Conservation (phyloP, 2,888 invertebrate genomes). For the Hyles lineata region DNA sequence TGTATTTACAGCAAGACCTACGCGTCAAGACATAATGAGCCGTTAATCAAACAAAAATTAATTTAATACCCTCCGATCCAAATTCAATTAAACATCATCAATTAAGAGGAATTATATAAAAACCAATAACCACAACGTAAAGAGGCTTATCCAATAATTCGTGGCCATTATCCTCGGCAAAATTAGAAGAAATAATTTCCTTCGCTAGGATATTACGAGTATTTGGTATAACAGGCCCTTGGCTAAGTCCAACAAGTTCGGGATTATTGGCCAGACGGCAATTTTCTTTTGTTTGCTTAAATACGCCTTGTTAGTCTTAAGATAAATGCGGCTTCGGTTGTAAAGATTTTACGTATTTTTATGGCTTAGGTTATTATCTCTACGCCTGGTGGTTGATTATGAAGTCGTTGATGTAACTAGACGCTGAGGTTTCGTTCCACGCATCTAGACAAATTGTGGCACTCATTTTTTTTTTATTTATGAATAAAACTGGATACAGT, state of each 20-base stretch:
- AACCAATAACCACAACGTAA: background rate
- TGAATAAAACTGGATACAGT: no score
- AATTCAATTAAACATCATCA: background rate
- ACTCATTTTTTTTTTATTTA: no score
- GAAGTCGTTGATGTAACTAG: background rate
- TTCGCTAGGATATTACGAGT: background rate
- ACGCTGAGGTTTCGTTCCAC: background rate
- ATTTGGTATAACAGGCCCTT: conserved; percentile 2
- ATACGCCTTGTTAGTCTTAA: conserved; percentile 3
- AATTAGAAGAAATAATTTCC: conserved; percentile 12
- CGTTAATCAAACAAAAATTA: background rate
- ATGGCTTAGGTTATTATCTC: background rate
- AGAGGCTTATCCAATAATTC: conserved; percentile 13
- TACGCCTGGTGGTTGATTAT: background rate
- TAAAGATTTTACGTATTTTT: background rate
- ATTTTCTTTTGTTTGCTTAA: conserved; percentile 18
- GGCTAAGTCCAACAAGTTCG: conserved; percentile 13
- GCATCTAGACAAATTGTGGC: no score
- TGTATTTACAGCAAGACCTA: no score
- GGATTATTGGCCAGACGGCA: conserved; percentile 26
- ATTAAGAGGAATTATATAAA: background rate
- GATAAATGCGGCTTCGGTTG: background rate
- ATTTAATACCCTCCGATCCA: background rate
- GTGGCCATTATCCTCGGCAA: background rate
- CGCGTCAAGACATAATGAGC: no score